Conservation (phyloP, 2,888 invertebrate species). For the Scrobipalpa costella region DNA sequence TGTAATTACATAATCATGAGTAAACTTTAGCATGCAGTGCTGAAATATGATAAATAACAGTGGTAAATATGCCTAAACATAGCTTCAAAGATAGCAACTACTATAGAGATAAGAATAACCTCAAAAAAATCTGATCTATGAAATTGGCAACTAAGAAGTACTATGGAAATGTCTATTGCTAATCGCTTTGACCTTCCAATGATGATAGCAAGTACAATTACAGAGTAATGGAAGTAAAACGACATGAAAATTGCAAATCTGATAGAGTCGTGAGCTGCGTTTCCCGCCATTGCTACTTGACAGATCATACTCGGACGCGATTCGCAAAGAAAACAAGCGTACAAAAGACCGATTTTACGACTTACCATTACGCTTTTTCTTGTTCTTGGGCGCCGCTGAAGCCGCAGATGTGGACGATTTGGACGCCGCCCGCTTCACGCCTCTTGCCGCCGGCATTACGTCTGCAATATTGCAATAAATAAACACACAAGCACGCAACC, state of each 20-base stretch:
- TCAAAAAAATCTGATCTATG: conserved; percentile 9
- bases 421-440: conserved; percentile 75
- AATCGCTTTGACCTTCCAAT: conserved; percentile 12
- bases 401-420: conserved; percentile 63
- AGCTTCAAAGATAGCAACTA: not conserved
- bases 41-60: conserved; percentile 4
- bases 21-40: not conserved
- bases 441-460: conserved; percentile 78
- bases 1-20: not conserved
- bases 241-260: conserved; percentile 31
- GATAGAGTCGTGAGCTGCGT: conserved; percentile 41
- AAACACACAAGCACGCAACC: conserved; percentile 70
- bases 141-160: not conserved
- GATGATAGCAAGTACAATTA: conserved; percentile 4
- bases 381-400: conserved; percentile 67
- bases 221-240: not conserved
- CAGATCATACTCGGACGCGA: conserved; percentile 74
- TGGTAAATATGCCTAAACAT: conserved; percentile 1
- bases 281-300: conserved; percentile 77
- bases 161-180: not conserved
- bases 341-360: conserved; percentile 42
- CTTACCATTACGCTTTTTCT: conserved; percentile 78
- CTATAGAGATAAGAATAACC: conserved; percentile 18
- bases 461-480: conserved; percentile 76
- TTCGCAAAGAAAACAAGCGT: conserved; percentile 74